phyloP scores from a whole-genome alignment of 2,113 vertebrate genomes.

The Laterallus jamaicensis region DNA sequence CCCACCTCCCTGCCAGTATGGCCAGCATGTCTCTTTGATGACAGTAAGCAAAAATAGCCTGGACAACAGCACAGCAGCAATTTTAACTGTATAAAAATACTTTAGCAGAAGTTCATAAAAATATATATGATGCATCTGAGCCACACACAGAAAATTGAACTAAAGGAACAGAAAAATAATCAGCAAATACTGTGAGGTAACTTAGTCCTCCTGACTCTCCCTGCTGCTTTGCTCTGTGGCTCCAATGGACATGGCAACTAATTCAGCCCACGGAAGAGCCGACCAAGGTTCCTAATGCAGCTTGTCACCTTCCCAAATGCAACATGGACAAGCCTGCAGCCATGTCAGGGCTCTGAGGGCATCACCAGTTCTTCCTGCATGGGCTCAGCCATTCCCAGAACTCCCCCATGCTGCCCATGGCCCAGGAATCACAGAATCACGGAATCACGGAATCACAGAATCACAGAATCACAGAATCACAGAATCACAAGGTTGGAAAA shows the following conservation, averaged over 20 bases:
- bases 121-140: neutral
- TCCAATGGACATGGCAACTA: accelerated
- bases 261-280: neutral
- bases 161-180: neutral
- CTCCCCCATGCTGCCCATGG: neutral
- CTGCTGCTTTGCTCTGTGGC: neutral
- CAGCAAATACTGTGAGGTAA: accelerated
- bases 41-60: neutral
- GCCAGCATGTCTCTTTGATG: neutral
- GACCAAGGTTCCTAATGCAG: accelerated
- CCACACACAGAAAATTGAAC: neutral
- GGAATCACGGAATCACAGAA: too few species aligned
- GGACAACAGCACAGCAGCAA: neutral
- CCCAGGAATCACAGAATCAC: neutral
- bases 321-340: neutral
- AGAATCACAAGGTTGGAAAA: too few species aligned
- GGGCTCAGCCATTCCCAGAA: too few species aligned
- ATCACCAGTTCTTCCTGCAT: neutral
- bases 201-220: neutral
- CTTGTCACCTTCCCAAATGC: neutral
- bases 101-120: neutral
- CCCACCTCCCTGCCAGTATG: accelerated
- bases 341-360: neutral
- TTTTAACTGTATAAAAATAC: neutral
- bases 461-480: too few species aligned